Percentiles rank a stretch among this genome's conserved stretches.
Conservation (phyloP, 2,797 vertebrate genomes). For the Brachyrhaphis roseni region DNA sequence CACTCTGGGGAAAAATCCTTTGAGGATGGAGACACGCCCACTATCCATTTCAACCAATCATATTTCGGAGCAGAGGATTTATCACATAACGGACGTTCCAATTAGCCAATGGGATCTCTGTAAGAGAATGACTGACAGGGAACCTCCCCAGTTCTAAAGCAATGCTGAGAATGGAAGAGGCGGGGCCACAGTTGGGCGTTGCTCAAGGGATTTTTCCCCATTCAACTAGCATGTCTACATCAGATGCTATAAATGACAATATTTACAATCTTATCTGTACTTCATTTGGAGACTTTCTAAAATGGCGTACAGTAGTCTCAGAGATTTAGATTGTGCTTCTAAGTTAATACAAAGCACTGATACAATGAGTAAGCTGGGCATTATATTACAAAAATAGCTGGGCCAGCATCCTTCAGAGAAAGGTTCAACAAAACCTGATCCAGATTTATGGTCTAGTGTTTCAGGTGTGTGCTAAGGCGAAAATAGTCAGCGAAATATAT, state of each 20-base stretch:
- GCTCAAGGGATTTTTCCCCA: slow-evolving; percentile 50
- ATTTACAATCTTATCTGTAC: not conserved
- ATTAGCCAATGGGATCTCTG: slow-evolving; percentile 47
- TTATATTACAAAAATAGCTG: slow-evolving; percentile 59
- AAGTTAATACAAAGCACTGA: not conserved
- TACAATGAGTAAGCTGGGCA: slow-evolving; percentile 35
- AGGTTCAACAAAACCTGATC: slow-evolving; percentile 51
- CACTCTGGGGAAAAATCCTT: slow-evolving; percentile 73
- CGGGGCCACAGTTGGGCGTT: slow-evolving; percentile 65
- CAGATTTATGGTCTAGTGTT: slow-evolving; percentile 32
- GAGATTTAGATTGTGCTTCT: not conserved
- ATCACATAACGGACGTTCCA: slow-evolving; percentile 18
- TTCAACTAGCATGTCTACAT: slow-evolving; percentile 20
- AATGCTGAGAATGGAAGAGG: slow-evolving; percentile 42
- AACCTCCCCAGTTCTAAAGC: slow-evolving; percentile 19
- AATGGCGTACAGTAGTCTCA: not conserved
- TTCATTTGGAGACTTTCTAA: not conserved
- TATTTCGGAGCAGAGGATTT: slow-evolving; percentile 16
- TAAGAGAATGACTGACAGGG: slow-evolving; percentile 52
- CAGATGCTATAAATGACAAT: slow-evolving; percentile 24
- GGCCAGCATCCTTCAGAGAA: slow-evolving; percentile 56
- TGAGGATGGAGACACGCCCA: slow-evolving; percentile 55
- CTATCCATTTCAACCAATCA: slow-evolving; percentile 60
- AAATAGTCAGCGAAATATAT: slow-evolving; percentile 24
- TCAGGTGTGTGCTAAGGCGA: slow-evolving; percentile 41